A percentile compares a stretch with the other conserved stretches of the same genome.
Evolutionary conservation across 2,888 invertebrate genomes (phyloP).

Genomic region (Steinernema hermaphroditum): DNA sequence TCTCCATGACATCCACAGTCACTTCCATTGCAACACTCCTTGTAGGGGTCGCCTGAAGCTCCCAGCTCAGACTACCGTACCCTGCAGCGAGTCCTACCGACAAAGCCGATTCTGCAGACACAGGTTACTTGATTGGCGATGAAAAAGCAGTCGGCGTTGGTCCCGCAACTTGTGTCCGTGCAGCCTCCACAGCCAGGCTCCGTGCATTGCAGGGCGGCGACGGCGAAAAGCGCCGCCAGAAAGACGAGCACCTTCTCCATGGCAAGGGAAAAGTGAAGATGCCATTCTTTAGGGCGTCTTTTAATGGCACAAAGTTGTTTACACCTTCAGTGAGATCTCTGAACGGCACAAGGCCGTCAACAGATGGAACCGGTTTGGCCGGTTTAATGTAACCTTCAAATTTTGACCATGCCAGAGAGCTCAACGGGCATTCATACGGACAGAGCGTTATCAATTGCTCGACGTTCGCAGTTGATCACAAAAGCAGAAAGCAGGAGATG

Average conservation of each 20-base stretch:
- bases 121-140: not conserved
- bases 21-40: not conserved
- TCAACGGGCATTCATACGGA: too few relatives aligned
- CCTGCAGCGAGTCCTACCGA: not conserved
- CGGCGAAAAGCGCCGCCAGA: not conserved
- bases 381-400: too few relatives aligned
- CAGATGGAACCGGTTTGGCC: too few relatives aligned
- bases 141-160: not conserved
- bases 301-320: too few relatives aligned
- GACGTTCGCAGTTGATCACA: too few relatives aligned
- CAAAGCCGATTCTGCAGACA: not conserved
- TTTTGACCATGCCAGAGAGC: too few relatives aligned
- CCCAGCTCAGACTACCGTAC: not conserved
- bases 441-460: too few relatives aligned
- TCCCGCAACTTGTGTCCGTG: not conserved
- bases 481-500: too few relatives aligned
- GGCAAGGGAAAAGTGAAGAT: not conserved
- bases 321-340: too few relatives aligned
- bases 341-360: too few relatives aligned
- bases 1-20: not conserved
- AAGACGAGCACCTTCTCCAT: constrained; percentile 1
- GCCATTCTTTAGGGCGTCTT: too few relatives aligned
- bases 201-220: not conserved
- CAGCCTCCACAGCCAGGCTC: too few relatives aligned
- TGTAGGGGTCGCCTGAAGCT: not conserved